Percentiles rank a stretch among this genome's conserved stretches.
These are phyloP conservation scores for Fopius arisanus DNA, from an alignment of 1,140 invertebrate genomes.

Conservation along the genomic window DNA sequence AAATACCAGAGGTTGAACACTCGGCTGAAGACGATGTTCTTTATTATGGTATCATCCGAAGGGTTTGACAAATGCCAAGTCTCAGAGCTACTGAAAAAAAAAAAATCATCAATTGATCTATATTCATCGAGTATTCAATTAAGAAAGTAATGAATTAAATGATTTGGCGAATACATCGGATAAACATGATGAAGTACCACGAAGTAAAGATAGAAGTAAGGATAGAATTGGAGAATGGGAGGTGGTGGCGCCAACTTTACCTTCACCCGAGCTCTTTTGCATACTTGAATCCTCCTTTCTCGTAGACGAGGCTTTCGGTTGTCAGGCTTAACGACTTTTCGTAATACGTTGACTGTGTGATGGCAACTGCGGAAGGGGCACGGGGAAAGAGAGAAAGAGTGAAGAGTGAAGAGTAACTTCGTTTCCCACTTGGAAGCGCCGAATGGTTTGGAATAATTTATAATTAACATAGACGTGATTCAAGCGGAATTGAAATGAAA, in stretches of 20 bases:
- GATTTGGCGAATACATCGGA: not conserved
- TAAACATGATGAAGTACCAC: not conserved
- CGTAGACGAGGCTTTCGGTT: not conserved
- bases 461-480: not conserved
- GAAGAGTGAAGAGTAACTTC: not conserved
- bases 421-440: not conserved
- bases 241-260: not conserved
- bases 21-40: no score
- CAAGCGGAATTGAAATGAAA: not conserved
- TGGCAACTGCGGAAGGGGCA: not conserved
- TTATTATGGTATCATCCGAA: no score
- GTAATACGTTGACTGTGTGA: not conserved
- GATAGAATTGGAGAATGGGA: not conserved
- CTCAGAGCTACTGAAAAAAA: no score
- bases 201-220: not conserved
- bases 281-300: not conserved
- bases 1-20: no score
- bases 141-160: not conserved
- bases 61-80: no score
- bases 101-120: no score
- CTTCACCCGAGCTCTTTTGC: not conserved
- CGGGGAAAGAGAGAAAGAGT: no score
- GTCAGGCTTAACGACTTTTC: conserved; percentile 1
- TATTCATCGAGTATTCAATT: no score
- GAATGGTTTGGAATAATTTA: conserved; percentile 2